Evolutionary conservation across 1,140 invertebrate species (phyloP), one percentile per base, ranked within the genome.

Genomic region (Ganaspis sp.): DNA sequence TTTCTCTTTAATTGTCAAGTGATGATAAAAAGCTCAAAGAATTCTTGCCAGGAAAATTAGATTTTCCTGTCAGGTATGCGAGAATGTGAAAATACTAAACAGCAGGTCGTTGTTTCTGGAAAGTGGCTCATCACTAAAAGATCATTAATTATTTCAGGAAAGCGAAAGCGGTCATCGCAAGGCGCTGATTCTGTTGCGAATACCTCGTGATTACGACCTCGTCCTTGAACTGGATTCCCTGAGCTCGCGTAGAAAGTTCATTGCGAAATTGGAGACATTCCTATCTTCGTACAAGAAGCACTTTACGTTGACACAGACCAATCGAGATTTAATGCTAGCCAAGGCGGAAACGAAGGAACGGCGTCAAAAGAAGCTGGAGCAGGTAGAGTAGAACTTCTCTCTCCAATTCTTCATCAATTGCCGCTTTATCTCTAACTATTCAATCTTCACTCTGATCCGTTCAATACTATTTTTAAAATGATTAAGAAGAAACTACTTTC

Each of bases 261-360:
- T 98, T n/a, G 93, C 95, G 71, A 98, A 98, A 89, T 90, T 99
- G 29, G 96, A 97, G 87, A 93, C 95, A 40, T 98, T 98, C 86
- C 90, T 99, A 5, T 91, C 93, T 38, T 94, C 94, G 34, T 94
- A 97, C 84, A 97, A 97, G 85, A 98, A 98, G 85, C 94, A 94
- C 72, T 90, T 98, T 40, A 94, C 95, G 81, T 81, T 91, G 75
- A 85, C 86, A 45, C 86, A 93, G 85, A 92, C 92, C 0, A 92
- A 93, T 80, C 93, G 97, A 70, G 98, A 99, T 81, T 94, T 97
- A 58, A 97, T 99, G 92, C 89, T 99, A 69, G 94, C 96, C 19
- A 96, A 97, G 85, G 98, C 98, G 9, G 98, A 99, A 91, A 99
- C 98, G 0, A 96, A 98, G 85, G 97, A 99, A 86, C 94, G 99